Conservation (phyloP, 2,888 invertebrate genomes). For the Rotaria sp. region DNA sequence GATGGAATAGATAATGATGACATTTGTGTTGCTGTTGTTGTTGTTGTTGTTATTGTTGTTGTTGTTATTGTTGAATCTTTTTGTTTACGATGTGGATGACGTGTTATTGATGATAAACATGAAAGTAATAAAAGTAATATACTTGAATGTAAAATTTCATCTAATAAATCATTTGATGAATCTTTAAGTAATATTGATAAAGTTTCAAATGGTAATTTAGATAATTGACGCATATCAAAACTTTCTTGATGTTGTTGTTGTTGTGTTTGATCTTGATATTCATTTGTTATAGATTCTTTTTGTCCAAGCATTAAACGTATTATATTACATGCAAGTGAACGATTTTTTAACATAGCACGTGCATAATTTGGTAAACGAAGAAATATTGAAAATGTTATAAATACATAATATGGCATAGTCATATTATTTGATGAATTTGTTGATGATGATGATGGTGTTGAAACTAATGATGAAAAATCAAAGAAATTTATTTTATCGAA, state of each 20-base stretch:
- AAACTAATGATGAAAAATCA: no score
- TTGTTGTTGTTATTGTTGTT: background rate
- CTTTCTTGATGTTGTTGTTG: background rate
- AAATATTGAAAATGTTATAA: conserved; percentile 81
- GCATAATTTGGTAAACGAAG: conserved; percentile 81
- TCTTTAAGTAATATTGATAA: conserved; percentile 28
- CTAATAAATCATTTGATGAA: background rate
- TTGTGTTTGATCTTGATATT: conserved; percentile 16
- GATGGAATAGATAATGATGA: background rate
- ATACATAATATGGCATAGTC: conserved; percentile 71
- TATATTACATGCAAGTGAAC: conserved; percentile 72
- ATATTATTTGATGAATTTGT: conserved; percentile 28
- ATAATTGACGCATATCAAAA: conserved; percentile 24
- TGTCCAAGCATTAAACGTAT: conserved; percentile 73
- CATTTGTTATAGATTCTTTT: conserved; percentile 27
- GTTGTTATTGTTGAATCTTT: background rate
- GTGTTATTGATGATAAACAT: conserved; percentile 32
- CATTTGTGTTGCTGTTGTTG: background rate
- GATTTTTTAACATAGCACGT: conserved; percentile 75
- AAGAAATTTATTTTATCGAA: no score
- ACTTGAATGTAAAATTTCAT: conserved; percentile 29
- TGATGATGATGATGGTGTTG: background rate
- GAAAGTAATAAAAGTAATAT: conserved; percentile 34
- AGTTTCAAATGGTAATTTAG: conserved; percentile 36
- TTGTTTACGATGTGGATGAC: conserved; percentile 38